A percentile compares a stretch with the other conserved stretches of the same genome.
Conservation (phyloP, 2,113 vertebrate genomes). For the Gymnocephalus cernua region DNA sequence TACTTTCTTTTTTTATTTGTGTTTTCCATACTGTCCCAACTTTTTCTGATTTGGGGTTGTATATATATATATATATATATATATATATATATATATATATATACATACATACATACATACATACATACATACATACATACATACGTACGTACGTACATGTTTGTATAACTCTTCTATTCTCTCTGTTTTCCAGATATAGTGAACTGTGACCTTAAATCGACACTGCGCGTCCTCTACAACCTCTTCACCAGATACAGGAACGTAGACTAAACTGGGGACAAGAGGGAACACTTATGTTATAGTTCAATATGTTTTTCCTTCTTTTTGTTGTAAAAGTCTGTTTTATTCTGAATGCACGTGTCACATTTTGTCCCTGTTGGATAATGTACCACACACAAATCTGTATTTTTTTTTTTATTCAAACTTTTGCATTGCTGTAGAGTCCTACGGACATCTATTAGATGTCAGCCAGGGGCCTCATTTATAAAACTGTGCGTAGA, state of each 20-base stretch:
- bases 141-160: no score
- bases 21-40: no score
- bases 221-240: conserved; percentile 96
- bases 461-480: no score
- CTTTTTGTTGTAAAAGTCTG: neutral
- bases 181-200: conserved; percentile 89
- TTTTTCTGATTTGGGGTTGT: no score
- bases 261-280: conserved; percentile 83
- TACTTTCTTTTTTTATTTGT: no score
- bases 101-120: no score
- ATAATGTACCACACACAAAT: neutral
- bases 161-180: neutral
- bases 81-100: no score
- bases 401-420: conserved; percentile 6
- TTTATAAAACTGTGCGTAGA: no score
- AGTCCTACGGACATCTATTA: neutral
- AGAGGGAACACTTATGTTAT: conserved; percentile 26
- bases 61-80: no score
- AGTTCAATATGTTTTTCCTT: conserved; percentile 24
- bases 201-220: conserved; percentile 98
- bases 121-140: no score
- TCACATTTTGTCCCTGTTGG: conserved; percentile 26
- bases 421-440: neutral
- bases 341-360: conserved; percentile 33
- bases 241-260: conserved; percentile 97